Evolutionary conservation across 2,113 vertebrate genomes (phyloP), one percentile per base, ranked within the genome.

Genomic region (Pseudopodoces humilis): DNA sequence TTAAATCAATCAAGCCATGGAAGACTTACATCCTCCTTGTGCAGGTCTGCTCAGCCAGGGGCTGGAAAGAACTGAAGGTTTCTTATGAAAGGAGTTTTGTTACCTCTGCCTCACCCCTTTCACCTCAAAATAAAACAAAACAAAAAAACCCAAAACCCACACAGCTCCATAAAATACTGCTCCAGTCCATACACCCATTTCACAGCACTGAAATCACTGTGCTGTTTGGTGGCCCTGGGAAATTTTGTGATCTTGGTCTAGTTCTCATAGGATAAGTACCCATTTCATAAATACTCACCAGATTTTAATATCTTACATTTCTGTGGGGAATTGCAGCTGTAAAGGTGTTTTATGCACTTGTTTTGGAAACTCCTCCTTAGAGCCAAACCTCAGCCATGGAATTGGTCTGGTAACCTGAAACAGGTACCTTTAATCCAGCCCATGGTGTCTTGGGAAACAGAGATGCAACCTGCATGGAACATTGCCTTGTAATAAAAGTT

Each of bases 181-280:
- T 60, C 47, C 53, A 83, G 44, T 4, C 60, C 47, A 25, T 5
- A 11, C 0, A 0, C 4, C 21, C 3, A 0, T 64, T 44, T 77
- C 47, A 56, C 30, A 64, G 59, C 5, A 9, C 39, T 62, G 55
- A 37, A 70, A 65, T 23, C 30, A 30, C 64, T 3, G 0, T 30
- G 33, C 44, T 6, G 11, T 60, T 63, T 44, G 4, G 25, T 56
- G 46, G 22, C 28, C 71, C n/a, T 46, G n/a, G 49, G 69, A 83
- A 88, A 95, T 46, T 27, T 64, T 2, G 2, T 25, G 0, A 27
- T 43, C 6, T 35, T 35, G 25, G 21, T 35, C 35, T 30, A n/a
- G 13, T 39, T 85, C 43, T 27, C 44, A 65, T 10, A 47, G 27
- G 14, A 10, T 35, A 63, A 53, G 12, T 9, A 28, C 1, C 28